Conservation (phyloP, 2,113 vertebrate species). For the Grus americana region DNA sequence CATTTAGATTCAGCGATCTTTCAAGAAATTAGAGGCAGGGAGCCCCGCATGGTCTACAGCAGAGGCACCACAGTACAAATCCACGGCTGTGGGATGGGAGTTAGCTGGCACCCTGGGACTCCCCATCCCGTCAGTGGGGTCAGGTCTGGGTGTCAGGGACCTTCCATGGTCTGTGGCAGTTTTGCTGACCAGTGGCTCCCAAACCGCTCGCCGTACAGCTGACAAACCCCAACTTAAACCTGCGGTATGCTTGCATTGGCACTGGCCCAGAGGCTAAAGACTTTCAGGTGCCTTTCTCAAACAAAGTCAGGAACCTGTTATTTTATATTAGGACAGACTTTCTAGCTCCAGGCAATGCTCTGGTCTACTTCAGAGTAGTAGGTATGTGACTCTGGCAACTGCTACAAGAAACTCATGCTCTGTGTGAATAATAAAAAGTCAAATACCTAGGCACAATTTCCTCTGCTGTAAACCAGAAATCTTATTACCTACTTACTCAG, state of each 20-base stretch:
- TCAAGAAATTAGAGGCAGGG: background rate
- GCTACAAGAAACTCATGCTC: background rate
- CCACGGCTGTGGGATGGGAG: background rate
- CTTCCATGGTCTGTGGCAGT: background rate
- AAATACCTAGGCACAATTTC: background rate
- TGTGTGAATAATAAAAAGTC: background rate
- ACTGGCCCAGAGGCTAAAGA: background rate
- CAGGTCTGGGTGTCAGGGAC: background rate
- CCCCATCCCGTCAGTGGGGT: background rate
- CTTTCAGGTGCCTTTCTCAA: background rate
- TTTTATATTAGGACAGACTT: background rate
- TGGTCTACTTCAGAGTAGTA: background rate
- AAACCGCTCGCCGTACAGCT: background rate
- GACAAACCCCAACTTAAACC: background rate
- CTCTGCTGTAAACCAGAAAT: slow-evolving; percentile 5
- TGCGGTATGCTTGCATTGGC: background rate
- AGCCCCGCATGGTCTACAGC: background rate
- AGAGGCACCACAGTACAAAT: background rate
- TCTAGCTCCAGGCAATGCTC: background rate
- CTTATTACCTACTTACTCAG: background rate
- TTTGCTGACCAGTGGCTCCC: background rate
- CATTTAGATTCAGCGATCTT: background rate
- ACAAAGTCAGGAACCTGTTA: background rate
- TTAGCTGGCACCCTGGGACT: background rate
- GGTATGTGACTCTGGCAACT: background rate